Evolutionary conservation across 2,888 invertebrate species (phyloP).

Genomic region (Chirona hameri): DNA sequence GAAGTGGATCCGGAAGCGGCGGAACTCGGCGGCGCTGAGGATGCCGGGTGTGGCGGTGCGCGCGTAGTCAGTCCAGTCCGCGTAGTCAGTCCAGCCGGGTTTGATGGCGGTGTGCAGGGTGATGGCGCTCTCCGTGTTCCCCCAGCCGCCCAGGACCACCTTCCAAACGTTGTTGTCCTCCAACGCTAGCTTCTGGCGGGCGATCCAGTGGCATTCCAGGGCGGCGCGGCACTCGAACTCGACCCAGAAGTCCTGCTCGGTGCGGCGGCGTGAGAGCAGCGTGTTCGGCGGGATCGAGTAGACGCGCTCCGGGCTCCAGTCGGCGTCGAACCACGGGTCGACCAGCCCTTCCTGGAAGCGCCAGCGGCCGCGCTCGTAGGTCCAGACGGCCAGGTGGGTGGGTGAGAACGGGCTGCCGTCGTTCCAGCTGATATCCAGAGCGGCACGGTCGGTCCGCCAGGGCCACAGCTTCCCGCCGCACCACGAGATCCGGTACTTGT

Average conservation of each 20-base stretch:
- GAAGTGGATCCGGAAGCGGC: constrained; percentile 27
- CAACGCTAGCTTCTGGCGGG: not conserved
- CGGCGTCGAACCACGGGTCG: not conserved
- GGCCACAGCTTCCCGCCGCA: too few species aligned
- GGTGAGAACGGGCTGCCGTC: too few species aligned
- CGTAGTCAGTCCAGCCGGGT: not conserved
- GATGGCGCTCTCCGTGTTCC: not conserved
- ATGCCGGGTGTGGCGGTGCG: not conserved
- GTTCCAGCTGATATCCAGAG: too few species aligned
- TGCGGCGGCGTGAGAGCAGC: not conserved
- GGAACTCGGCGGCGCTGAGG: not conserved
- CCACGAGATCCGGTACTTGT: too few species aligned
- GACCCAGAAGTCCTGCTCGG: not conserved
- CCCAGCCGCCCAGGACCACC: constrained; percentile 2
- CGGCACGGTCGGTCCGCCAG: too few species aligned
- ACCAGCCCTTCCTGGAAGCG: not conserved
- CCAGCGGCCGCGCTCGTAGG: too few species aligned
- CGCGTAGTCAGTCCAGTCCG: not conserved
- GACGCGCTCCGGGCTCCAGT: constrained; percentile 5
- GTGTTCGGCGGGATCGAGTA: not conserved
- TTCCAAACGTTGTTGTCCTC: not conserved
- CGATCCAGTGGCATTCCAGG: not conserved
- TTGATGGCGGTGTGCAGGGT: not conserved
- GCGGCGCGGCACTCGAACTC: not conserved
- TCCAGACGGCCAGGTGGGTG: too few species aligned